A percentile compares a stretch with the other conserved stretches of the same genome.
phyloP scores from a whole-genome alignment of 35 echinoderm and acorn worm genomes.

The Hemicentrotus pulcherrimus region DNA sequence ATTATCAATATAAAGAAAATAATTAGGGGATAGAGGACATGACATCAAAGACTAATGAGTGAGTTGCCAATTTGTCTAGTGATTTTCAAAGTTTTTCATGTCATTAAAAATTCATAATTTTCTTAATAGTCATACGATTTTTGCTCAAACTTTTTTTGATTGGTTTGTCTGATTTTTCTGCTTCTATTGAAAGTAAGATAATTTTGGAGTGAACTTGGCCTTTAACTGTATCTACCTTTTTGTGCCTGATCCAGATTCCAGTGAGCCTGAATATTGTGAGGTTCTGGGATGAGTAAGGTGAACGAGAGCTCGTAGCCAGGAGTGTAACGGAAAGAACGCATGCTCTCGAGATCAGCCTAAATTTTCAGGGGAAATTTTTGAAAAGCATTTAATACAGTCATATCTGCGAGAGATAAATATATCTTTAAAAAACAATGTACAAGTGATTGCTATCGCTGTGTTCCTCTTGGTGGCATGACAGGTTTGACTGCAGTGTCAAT shows the following conservation, averaged over 20 bases:
- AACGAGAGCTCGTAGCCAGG: slow-evolving; percentile 94
- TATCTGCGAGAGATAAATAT: background rate
- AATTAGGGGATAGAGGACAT: too few relatives aligned
- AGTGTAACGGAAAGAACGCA: slow-evolving; percentile 79
- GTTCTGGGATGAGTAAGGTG: slow-evolving; percentile 88
- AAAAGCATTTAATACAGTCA: background rate
- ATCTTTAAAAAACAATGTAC: background rate
- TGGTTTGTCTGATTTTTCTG: too few relatives aligned
- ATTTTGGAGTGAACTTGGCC: too few relatives aligned
- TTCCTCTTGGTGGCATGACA: background rate
- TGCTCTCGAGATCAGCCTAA: slow-evolving; percentile 77
- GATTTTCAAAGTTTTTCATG: too few relatives aligned
- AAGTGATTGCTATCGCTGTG: background rate
- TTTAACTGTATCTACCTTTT: slow-evolving; percentile 48
- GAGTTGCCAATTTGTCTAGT: too few relatives aligned
- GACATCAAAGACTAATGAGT: too few relatives aligned
- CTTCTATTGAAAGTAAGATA: too few relatives aligned
- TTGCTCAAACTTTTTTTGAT: too few relatives aligned
- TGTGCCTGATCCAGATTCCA: slow-evolving; percentile 85
- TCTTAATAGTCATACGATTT: too few relatives aligned
- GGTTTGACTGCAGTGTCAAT: background rate
- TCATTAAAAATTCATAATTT: too few relatives aligned
- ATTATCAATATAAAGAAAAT: too few relatives aligned
- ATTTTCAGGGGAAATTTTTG: slow-evolving; percentile 1
- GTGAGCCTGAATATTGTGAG: slow-evolving; percentile 58